Conservation (phyloP, 2,888 invertebrate species). For the Epistrophe grossulariae region DNA sequence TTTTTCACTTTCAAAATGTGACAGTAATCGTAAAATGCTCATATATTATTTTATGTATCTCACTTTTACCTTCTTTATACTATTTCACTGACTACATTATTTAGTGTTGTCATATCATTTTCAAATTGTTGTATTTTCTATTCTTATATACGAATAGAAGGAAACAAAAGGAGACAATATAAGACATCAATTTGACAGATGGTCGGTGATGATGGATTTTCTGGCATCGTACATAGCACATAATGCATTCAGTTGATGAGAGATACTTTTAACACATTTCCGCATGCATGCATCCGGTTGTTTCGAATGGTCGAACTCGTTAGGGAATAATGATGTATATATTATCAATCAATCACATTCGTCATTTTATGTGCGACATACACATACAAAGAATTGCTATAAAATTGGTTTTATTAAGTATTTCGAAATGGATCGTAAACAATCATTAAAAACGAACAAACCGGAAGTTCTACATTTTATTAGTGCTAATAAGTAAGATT, state of each 20-base stretch:
- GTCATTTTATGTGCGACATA: background rate
- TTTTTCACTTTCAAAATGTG: constrained; percentile 37
- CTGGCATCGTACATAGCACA: background rate
- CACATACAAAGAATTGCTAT: background rate
- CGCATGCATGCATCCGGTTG: constrained; percentile 17
- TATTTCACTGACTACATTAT: background rate
- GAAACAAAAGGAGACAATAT: constrained; percentile 15
- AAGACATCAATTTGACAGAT: constrained; percentile 28
- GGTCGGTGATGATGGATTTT: constrained; percentile 26
- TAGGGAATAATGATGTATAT: background rate
- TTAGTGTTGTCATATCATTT: constrained; percentile 16
- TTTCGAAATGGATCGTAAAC: constrained; percentile 6
- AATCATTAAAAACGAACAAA: constrained; percentile 11
- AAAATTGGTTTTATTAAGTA: background rate
- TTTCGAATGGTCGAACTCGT: constrained; percentile 14
- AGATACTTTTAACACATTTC: constrained; percentile 31
- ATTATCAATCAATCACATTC: background rate
- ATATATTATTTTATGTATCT: constrained; percentile 18
- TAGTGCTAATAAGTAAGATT: background rate
- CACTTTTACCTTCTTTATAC: background rate
- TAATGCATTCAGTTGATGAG: constrained; percentile 7
- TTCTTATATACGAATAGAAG: background rate
- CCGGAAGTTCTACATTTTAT: constrained; percentile 1
- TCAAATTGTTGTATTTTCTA: background rate
- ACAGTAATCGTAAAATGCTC: constrained; percentile 37